Percentiles rank a stretch among this genome's conserved stretches.
These are phyloP conservation scores for Zaprionus lineosus DNA, from an alignment of 2,888 invertebrate species.

Conservation along the genomic window DNA sequence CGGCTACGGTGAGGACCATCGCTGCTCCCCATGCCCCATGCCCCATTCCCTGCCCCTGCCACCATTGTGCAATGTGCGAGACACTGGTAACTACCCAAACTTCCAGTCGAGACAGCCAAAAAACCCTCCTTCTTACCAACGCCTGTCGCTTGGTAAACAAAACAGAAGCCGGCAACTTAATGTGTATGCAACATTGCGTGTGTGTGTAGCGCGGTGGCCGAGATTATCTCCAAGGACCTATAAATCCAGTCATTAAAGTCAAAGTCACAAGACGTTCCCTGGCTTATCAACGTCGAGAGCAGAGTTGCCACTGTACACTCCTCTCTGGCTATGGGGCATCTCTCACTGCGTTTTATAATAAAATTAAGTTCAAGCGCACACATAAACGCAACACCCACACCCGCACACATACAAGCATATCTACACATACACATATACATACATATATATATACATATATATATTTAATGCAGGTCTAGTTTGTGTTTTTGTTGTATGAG, in stretches of 20 bases:
- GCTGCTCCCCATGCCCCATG: constrained; percentile 2
- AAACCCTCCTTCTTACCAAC: constrained; percentile 5
- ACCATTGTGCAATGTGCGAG: too few species aligned
- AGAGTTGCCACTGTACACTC: constrained; percentile 29
- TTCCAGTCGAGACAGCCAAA: constrained; percentile 11
- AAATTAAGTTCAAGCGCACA: constrained; percentile 57
- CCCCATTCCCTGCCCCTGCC: not conserved
- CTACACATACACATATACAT: constrained; percentile 5
- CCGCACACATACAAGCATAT: constrained; percentile 6
- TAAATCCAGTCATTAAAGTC: constrained; percentile 83
- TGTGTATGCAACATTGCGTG: constrained; percentile 6
- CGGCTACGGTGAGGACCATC: constrained; percentile 57
- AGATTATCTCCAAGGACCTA: constrained; percentile 83
- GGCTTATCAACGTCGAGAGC: constrained; percentile 64
- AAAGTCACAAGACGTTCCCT: constrained; percentile 81
- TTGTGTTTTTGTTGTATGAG: constrained; percentile 12
- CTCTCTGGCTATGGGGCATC: constrained; percentile 23
- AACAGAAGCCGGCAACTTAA: constrained; percentile 54
- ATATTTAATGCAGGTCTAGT: constrained; percentile 6
- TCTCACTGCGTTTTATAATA: constrained; percentile 58
- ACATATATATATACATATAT: constrained; percentile 1
- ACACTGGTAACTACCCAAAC: constrained; percentile 18
- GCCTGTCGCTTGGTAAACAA: constrained; percentile 68
- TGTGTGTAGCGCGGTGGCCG: constrained; percentile 43
- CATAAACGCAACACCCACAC: constrained; percentile 30